These are phyloP conservation scores for Danionella dracula DNA, from an alignment of 2,797 vertebrate species.

Conservation along the genomic window DNA sequence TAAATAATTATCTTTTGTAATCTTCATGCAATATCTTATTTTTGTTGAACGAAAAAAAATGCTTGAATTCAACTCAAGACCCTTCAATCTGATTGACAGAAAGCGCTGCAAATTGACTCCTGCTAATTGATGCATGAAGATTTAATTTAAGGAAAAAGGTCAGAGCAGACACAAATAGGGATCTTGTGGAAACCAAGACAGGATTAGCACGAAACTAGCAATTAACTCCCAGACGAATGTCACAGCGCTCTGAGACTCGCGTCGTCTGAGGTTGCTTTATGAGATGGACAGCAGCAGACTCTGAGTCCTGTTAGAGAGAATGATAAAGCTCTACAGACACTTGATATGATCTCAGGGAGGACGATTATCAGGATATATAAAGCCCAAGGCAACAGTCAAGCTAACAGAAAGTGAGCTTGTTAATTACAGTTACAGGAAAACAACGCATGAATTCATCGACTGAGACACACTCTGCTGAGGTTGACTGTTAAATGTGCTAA, in stretches of 20 bases:
- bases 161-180: neutral
- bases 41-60: neutral
- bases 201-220: neutral
- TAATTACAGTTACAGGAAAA: neutral
- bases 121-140: neutral
- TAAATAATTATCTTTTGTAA: too few relatives aligned
- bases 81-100: neutral
- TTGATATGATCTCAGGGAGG: neutral
- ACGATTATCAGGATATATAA: neutral
- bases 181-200: neutral
- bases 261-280: neutral
- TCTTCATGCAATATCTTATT: too few relatives aligned
- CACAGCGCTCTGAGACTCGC: neutral
- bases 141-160: neutral
- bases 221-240: neutral
- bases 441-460: neutral
- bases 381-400: slow-evolving; percentile 5
- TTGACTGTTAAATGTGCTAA: neutral
- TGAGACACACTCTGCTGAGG: slow-evolving; percentile 3
- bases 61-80: neutral
- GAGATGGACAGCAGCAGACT: neutral
- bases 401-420: neutral
- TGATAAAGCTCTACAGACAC: neutral
- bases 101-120: neutral
- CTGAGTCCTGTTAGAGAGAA: neutral